These are phyloP conservation scores for Planococcus citri DNA, from an alignment of 1,140 invertebrate genomes.

Conservation along the genomic window DNA sequence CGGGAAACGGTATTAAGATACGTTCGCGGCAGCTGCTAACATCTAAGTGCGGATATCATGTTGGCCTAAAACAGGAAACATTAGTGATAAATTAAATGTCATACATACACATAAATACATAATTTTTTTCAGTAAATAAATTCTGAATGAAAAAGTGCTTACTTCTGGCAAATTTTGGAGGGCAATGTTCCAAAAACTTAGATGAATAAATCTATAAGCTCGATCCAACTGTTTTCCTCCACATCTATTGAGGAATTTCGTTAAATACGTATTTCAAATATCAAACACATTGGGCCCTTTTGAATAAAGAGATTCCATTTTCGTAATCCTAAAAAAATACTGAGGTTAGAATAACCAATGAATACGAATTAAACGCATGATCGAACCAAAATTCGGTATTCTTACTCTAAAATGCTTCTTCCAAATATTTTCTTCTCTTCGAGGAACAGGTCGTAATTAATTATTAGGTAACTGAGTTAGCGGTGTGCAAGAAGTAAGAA, in stretches of 20 bases:
- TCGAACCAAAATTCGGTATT: slow-evolving; percentile 33
- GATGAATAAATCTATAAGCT: slow-evolving; percentile 94
- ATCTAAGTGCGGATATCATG: slow-evolving; percentile 98
- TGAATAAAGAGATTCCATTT: slow-evolving; percentile 94
- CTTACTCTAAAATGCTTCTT: slow-evolving; percentile 79
- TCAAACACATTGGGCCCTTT: slow-evolving; percentile 99
- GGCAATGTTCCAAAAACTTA: slow-evolving; percentile 95
- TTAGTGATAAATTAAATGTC: background rate
- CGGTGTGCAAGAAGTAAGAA: slow-evolving; percentile 93
- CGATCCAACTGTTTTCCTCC: slow-evolving; percentile 91
- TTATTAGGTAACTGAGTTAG: slow-evolving; percentile 98
- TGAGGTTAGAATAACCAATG: slow-evolving; percentile 25
- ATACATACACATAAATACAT: background rate
- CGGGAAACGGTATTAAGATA: slow-evolving; percentile 44
- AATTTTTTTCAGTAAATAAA: too few relatives aligned
- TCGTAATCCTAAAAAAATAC: slow-evolving; percentile 68
- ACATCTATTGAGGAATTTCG: slow-evolving; percentile 92
- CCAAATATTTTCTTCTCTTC: slow-evolving; percentile 99
- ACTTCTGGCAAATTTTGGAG: slow-evolving; percentile 85
- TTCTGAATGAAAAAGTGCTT: slow-evolving; percentile 28
- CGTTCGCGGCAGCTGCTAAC: slow-evolving; percentile 48
- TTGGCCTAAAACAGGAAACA: slow-evolving; percentile 44
- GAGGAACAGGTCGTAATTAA: slow-evolving; percentile 94
- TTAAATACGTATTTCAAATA: slow-evolving; percentile 98
- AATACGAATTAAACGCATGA: background rate